Base-by-base conservation (phyloP, 2,888 invertebrate genomes). In the Tanypteryx hageni region DNA sequence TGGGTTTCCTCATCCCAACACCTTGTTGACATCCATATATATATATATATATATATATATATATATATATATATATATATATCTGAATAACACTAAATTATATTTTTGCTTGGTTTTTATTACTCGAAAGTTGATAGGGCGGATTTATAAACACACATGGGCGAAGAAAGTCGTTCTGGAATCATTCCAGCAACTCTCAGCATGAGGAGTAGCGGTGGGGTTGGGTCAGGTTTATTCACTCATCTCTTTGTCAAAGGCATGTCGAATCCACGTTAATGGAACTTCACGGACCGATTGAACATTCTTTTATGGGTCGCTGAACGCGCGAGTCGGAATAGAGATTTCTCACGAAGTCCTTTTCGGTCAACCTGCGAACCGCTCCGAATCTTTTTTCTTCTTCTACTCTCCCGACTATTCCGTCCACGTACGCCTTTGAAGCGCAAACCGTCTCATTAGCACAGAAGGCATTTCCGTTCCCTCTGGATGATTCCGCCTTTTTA, bases 111-210 rank as follows among this genome's bases (percentile, higher is more conserved):
- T n/a, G n/a, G 44, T 44, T 44, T 44, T 44, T 44, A 44, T 44
- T 44, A 44, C 44, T 44, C 44, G 44, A 44, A 44, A 44, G 44
- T 44, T 1, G 44, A 5, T 44, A 44, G 44, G 44, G 1, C 44
- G 44, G 44, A 44, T 44, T 44, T 44, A 44, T 44, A 44, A 44
- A 44, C 44, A 44, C 44, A 5, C 3, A 44, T 5, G 44, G 44
- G 27, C 22, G 27, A 76, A 76, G 76, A 76, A 76, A 76, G 76
- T 76, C 76, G 76, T 76, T n/a, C 76, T 76, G 76, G 76, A 76
- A 76, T 76, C 2, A 76, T 76, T 76, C 76, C 76, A 76, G 76
- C 9, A 76, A 9, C 76, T 64, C 76, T 27, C 76, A 27, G 76
- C 8, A 76, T 22, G 0, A 7, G 68, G 10, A 27, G 16, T 22